These are phyloP conservation scores for Crotalus helleri DNA, from an alignment of 2,113 vertebrate genomes.

Conservation along the genomic window DNA sequence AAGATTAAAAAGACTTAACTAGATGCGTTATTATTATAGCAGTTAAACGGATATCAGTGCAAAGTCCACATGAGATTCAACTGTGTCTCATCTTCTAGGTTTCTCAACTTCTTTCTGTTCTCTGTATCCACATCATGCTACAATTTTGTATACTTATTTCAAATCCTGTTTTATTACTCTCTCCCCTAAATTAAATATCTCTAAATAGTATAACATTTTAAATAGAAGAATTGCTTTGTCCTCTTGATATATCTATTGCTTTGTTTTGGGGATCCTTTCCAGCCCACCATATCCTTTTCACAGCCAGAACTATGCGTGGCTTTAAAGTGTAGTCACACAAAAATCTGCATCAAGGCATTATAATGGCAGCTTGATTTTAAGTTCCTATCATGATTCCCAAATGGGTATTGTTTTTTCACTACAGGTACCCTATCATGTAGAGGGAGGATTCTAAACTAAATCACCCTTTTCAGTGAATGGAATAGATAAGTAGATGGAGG, in stretches of 20 bases:
- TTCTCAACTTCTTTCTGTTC: background rate
- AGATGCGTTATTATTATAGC: background rate
- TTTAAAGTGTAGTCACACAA: background rate
- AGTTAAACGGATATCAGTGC: background rate
- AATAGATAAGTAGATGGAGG: background rate
- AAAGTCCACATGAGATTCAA: background rate
- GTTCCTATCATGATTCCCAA: background rate
- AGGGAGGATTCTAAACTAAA: background rate
- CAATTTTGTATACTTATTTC: no score
- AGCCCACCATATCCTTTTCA: background rate
- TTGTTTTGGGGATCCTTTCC: background rate
- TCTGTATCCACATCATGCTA: background rate
- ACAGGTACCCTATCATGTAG: background rate
- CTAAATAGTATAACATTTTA: background rate
- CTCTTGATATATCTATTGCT: background rate
- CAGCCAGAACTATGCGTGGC: background rate
- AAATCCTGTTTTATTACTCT: background rate
- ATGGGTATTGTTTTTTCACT: background rate
- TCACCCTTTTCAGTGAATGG: background rate
- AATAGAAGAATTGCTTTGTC: background rate
- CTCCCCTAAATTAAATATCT: background rate
- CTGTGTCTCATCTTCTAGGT: background rate
- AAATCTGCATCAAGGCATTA: background rate
- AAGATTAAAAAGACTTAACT: background rate
- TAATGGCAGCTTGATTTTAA: background rate